These are phyloP conservation scores for Astur gentilis DNA, from an alignment of 2,113 vertebrate species.

Conservation along the genomic window DNA sequence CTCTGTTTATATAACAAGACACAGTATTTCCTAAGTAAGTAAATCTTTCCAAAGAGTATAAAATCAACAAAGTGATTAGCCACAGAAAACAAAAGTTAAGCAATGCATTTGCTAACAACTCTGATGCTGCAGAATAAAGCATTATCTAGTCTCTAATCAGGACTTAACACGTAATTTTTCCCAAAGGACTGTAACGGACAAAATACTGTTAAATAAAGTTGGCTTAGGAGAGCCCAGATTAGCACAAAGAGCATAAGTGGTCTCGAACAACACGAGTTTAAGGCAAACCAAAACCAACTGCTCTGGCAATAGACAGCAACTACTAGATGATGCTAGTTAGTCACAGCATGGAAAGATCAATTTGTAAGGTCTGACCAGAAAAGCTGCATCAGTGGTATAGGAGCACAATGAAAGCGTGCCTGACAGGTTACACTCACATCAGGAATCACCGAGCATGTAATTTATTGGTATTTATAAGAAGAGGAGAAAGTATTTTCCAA, in stretches of 20 bases:
- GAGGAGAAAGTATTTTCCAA: not conserved
- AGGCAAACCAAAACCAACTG: not conserved
- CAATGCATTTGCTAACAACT: not conserved
- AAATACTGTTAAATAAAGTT: not conserved
- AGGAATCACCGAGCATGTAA: not conserved
- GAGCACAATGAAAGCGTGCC: not conserved
- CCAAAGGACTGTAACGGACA: not conserved
- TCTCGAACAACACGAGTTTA: not conserved
- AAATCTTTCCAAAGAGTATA: not conserved
- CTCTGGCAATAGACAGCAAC: not conserved
- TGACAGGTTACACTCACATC: not conserved
- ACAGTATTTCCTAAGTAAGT: slow-evolving; percentile 30
- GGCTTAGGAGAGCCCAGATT: not conserved
- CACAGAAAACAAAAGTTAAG: not conserved
- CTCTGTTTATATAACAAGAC: slow-evolving; percentile 29
- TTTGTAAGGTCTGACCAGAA: not conserved
- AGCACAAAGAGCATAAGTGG: not conserved
- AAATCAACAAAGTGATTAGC: not conserved
- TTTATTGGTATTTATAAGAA: not conserved
- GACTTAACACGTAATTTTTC: not conserved
- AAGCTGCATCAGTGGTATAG: not conserved
- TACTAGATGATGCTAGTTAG: not conserved
- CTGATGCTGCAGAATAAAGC: not conserved
- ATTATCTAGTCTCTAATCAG: not conserved
- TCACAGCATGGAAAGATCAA: not conserved